Base-by-base conservation (phyloP, 2,888 invertebrate species). In the Apamea anceps region DNA sequence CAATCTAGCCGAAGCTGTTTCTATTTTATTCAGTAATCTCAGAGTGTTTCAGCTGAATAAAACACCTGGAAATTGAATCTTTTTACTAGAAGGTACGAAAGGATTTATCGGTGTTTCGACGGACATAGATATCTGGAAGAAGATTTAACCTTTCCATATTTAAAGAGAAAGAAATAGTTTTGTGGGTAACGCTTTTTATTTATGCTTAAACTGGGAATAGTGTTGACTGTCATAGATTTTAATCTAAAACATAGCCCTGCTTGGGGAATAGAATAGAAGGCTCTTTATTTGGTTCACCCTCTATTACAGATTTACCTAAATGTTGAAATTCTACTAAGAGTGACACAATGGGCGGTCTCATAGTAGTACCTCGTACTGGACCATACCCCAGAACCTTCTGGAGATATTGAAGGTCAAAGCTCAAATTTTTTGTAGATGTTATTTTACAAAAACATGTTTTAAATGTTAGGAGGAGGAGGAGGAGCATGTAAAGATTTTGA, bases 11-110 rank as follows among this genome's bases (percentile, higher is more conserved):
- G 72, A 80, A 72, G 48, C 54, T 72, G 85, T 80, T 51, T 42
- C 62, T 57, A 68, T 73, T 85, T 85, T 72, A 63, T 82, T 67
- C 76, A 73, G 77, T 57, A 66, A 77, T 71, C 77, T 82, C 57
- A 60, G 13, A 77, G 70, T 73, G 77, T 86, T 73, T 62, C 21
- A 77, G 48, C 37, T 66, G 62, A 70, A 86, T 76, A 60, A 62
- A 72, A 66, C 48, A 86, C 54, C 83, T 82, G 65, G 75, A 77
- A 70, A 86, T 73, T 73, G 54, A 82, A 86, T 66, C 70, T 60
- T 85, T 48, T 85, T 72, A 42, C 63, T 48, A 65, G 62, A 76
- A 57, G 32, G 6, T 57, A 32, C 6, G 37, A 68, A 25, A 32
- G 45, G 32, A 84, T 86, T 86, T 81, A 85, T 72, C 12, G 62